Conservation (phyloP, 53 echinoderm and acorn worm genomes). For the Echinometra lucunter region DNA sequence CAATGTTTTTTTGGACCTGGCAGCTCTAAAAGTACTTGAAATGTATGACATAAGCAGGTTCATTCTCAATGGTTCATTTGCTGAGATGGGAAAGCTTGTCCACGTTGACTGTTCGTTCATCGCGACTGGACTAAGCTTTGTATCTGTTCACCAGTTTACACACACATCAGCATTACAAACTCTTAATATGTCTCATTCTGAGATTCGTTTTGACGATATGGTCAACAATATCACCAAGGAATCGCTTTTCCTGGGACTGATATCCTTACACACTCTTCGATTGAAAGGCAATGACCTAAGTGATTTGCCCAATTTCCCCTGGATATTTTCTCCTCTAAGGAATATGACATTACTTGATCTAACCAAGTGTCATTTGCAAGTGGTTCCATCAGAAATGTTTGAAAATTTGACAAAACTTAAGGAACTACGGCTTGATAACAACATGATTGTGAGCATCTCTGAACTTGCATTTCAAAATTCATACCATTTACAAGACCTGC, state of each 20-base stretch:
- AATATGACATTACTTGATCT: background rate
- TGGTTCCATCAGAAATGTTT: background rate
- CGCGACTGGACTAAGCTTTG: background rate
- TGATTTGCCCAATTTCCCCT: background rate
- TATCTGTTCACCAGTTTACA: constrained; percentile 6
- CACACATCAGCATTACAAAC: background rate
- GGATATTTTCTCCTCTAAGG: constrained; percentile 19
- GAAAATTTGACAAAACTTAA: background rate
- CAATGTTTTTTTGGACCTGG: background rate
- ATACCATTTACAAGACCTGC: background rate
- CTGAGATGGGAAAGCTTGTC: background rate
- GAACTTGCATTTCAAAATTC: background rate
- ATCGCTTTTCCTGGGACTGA: background rate
- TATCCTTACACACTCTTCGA: background rate
- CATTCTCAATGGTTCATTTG: background rate
- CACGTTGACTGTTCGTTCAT: background rate
- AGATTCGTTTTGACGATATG: background rate
- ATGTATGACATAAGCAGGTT: background rate
- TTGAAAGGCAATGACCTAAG: background rate
- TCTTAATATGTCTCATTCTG: background rate
- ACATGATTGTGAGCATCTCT: background rate
- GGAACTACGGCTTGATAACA: background rate
- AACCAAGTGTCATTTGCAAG: background rate
- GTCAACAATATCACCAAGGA: background rate
- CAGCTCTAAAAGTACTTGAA: background rate